Percentiles rank a stretch among this genome's conserved stretches.
Conservation (phyloP, 2,797 vertebrate species). For the Synanceia verrucosa region DNA sequence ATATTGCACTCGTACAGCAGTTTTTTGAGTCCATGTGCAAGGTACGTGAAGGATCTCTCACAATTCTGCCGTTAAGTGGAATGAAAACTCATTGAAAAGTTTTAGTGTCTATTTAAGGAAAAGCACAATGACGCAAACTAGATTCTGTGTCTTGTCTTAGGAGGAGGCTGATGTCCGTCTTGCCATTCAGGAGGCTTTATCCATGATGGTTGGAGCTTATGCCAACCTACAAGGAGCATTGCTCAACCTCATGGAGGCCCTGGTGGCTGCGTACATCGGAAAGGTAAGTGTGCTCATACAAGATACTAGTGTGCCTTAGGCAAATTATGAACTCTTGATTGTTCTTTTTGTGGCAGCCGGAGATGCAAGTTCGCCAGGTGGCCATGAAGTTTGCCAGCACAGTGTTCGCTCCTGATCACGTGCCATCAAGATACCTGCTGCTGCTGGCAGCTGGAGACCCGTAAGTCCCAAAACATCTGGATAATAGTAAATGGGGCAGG, state of each 20-base stretch:
- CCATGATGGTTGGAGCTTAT: conserved; percentile 98
- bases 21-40: conserved; percentile 99
- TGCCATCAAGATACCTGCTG: conserved; percentile 96
- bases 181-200: conserved; percentile 97
- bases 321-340: not conserved
- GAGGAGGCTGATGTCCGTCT: conserved; percentile 95
- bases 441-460: conserved; percentile 96
- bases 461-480: conserved; percentile 84
- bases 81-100: not conserved
- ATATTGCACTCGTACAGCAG: conserved; percentile 97
- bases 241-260: conserved; percentile 97
- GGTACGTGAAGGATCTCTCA: conserved; percentile 76
- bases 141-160: conserved; percentile 69
- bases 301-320: not conserved
- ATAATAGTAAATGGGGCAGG: too few species aligned
- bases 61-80: not conserved
- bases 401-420: conserved; percentile 94
- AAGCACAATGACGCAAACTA: not conserved
- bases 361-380: conserved; percentile 97
- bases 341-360: conserved; percentile 83
- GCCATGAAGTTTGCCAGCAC: conserved; percentile 98
- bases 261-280: conserved; percentile 95
- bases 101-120: not conserved
- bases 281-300: conserved; percentile 82
- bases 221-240: conserved; percentile 95